These are phyloP conservation scores for Sipunculus nudus DNA, from an alignment of 2,888 invertebrate species.

Conservation along the genomic window DNA sequence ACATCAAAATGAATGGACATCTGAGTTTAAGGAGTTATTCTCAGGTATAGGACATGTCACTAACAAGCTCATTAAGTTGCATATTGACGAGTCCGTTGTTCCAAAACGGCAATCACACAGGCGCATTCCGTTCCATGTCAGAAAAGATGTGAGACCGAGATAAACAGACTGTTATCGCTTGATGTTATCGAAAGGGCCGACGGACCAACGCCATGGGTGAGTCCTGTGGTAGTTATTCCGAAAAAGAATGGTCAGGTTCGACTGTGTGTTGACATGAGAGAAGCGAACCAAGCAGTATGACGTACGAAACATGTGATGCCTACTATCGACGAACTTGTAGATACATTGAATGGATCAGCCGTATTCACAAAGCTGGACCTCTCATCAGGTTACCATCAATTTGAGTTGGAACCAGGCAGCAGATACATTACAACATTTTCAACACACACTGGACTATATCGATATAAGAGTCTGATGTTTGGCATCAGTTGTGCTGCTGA, in stretches of 20 bases:
- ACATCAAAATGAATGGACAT: too few relatives aligned
- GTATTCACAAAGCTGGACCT: slow-evolving; percentile 15
- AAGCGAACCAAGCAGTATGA: slow-evolving; percentile 38
- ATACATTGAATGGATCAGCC: slow-evolving; percentile 20
- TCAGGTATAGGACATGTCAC: slow-evolving; percentile 11
- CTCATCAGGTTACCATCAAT: slow-evolving; percentile 12
- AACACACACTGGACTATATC: slow-evolving; percentile 24
- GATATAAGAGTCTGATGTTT: slow-evolving; percentile 32
- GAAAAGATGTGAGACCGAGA: slow-evolving; percentile 5
- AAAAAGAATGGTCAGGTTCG: slow-evolving; percentile 33
- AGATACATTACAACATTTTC: slow-evolving; percentile 33
- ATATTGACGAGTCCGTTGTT: slow-evolving; percentile 2
- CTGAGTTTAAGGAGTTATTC: background rate
- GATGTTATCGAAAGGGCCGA: slow-evolving; percentile 14
- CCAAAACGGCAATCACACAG: slow-evolving; percentile 2
- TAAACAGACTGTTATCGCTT: slow-evolving; percentile 6
- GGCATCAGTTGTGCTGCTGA: slow-evolving; percentile 21
- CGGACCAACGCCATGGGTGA: slow-evolving; percentile 21
- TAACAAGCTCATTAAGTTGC: background rate
- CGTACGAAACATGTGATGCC: slow-evolving; percentile 8
- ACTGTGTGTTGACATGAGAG: slow-evolving; percentile 44
- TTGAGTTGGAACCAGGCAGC: slow-evolving; percentile 10
- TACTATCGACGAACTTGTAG: slow-evolving; percentile 12
- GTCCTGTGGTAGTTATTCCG: slow-evolving; percentile 2
- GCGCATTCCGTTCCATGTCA: background rate